Evolutionary conservation across 2,113 vertebrate species (phyloP), one percentile per base, ranked within the genome.

Genomic region (Variabilichromis moorii): DNA sequence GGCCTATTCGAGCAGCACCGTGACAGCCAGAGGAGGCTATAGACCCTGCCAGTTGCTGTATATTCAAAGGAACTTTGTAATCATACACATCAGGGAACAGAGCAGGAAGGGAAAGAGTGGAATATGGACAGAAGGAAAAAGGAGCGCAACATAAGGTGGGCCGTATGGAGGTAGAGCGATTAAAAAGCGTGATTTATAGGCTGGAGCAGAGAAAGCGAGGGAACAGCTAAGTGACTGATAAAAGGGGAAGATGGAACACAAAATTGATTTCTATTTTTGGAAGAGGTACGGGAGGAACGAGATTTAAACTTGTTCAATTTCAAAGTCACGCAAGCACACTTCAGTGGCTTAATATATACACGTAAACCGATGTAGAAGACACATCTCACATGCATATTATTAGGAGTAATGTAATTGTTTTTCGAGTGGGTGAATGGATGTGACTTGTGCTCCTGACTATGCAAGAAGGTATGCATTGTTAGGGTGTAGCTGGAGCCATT

Each of bases 201-300:
- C 12, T 73, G 33, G 78, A 83, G 54, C n/a, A 63, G 37, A 82
- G 76, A 84, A 45, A 71, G 45, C 71, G 71, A 50, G 84, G 28
- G 80, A 85, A 79, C 61, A 33, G 42, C 53, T 53, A 66, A 84
- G 82, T 78, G 13, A 79, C 26, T 57, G 76, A 92, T 89, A 93
- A 86, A 84, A 86, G 8, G 21, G 28, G 53, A 84, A 81, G 59
- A 88, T 14, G 84, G 85, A 86, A 47, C 51, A 53, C 57, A 84
- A 91, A 90, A 89, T 85, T 84, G 81, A 92, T 93, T 95, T 94
- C 86, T 91, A 88, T 88, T 93, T 92, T 88, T 85, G 86, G 88
- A 84, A 24, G 51, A 80, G 63, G 78, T 59, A 80, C 79, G 71
- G 40, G 13, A 47, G 11, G 55, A 87, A 85, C 31, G 45, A 90